Evolutionary conservation across 64 coral and sea anemone species (phyloP).

Genomic region (Montipora sp.): DNA sequence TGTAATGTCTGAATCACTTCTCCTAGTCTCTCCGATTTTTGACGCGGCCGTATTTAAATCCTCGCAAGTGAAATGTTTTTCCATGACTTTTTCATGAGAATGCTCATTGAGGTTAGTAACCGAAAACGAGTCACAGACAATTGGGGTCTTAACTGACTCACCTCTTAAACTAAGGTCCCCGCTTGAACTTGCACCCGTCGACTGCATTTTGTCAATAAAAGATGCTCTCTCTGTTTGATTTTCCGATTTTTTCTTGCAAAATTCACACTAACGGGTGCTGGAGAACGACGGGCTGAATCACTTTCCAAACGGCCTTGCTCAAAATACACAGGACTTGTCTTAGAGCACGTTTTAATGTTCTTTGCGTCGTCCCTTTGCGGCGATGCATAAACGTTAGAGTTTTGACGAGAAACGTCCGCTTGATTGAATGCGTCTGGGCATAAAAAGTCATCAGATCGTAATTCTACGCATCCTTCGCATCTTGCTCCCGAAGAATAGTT

Average conservation of each 20-base stretch:
- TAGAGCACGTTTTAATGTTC: background rate
- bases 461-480: background rate
- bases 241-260: background rate
- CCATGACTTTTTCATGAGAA: conserved; percentile 6
- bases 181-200: background rate
- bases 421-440: background rate
- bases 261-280: background rate
- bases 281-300: background rate
- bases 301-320: background rate
- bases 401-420: background rate
- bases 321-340: background rate
- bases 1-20: background rate
- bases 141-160: conserved; percentile 1
- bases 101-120: background rate
- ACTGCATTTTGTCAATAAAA: background rate
- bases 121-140: conserved; percentile 10
- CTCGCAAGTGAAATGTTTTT: background rate
- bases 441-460: background rate
- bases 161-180: background rate
- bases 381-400: background rate
- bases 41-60: too few species aligned
- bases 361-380: background rate
- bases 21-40: background rate
- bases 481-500: background rate
- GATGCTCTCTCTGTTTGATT: background rate